Base-by-base conservation (phyloP, 2,888 invertebrate species). In the Drosophila histrio region DNA sequence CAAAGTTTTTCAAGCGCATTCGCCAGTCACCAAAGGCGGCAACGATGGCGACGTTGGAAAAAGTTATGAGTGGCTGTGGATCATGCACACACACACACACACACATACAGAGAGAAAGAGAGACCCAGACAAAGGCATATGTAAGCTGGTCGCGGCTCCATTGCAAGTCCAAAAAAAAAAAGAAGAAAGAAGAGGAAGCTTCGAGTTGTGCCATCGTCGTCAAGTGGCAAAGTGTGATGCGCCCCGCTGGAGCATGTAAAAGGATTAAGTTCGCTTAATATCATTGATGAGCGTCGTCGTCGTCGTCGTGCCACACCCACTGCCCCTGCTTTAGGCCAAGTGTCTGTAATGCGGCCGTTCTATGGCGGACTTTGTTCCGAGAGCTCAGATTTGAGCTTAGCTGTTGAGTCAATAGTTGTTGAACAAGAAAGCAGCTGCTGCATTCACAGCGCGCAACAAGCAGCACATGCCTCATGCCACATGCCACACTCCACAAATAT, bases 1-100 rank as follows among this genome's bases (percentile, higher is more conserved):
- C 87, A 85, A 85, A 85, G 87, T 85, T 85, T 87, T 81, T 87
- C 84, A 87, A 88, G 87, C 84, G 88, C 82, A 86, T 82, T 88
- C 88, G 88, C 88, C 66, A 74, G 82, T 88, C 88, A 83, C 83
- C 86, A 88, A 83, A 83, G 83, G 82, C 81, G 81, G 63, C 87
- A 46, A 54, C 50, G 71, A 57, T 65, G 70, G 75, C 69, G 71
- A 28, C 24, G 68, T 13, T 17, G 30, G 50, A 58, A 82, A 82
- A 88, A 83, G 88, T 83, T 83, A 83, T 83, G 82, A 83, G 88
- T 86, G 79, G 83, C 79, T 81, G 43, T 52, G 83, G 67, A 64
- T 69, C 77, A 73, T 46, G 41, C 49, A 65, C 50, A 63, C 63
- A 30, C 30, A 43, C 36, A 34, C 50, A 64, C 63, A 60, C 44